These are phyloP conservation scores for Camelus dromedarius DNA, from an alignment of 2,113 vertebrate genomes.

Conservation along the genomic window DNA sequence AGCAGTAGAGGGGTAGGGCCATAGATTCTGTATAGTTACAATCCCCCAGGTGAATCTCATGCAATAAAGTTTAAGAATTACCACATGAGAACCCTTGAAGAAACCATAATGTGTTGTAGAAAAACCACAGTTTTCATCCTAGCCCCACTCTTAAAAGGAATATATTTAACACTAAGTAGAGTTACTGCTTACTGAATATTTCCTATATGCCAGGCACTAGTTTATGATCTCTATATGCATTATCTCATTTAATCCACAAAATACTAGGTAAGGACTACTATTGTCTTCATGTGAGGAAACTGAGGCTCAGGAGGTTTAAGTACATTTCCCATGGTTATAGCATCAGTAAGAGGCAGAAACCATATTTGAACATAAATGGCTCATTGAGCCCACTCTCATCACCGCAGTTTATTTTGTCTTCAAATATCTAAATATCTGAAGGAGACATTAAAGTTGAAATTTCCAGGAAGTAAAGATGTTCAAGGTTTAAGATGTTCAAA, in stretches of 20 bases:
- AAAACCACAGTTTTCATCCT: neutral
- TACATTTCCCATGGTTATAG: neutral
- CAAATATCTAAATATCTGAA: neutral
- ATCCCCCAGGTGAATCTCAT: neutral
- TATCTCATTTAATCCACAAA: neutral
- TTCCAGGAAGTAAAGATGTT: neutral
- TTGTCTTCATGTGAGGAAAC: neutral
- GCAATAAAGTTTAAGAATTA: neutral
- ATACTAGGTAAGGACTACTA: neutral
- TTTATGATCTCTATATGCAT: neutral
- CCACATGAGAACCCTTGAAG: neutral
- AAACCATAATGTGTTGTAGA: neutral
- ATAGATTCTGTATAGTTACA: neutral
- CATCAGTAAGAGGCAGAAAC: neutral
- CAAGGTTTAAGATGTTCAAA: neutral
- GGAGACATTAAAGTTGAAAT: neutral
- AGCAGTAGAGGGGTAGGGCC: neutral
- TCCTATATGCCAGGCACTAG: neutral
- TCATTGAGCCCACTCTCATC: neutral
- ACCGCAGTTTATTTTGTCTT: neutral
- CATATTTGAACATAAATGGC: neutral
- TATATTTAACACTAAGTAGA: neutral
- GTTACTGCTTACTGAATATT: neutral
- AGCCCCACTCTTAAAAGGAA: neutral
- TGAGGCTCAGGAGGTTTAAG: neutral